A percentile compares a stretch with the other conserved stretches of the same genome.
Conservation (phyloP, 1,140 invertebrate genomes). For the Eufriesea mexicana region DNA sequence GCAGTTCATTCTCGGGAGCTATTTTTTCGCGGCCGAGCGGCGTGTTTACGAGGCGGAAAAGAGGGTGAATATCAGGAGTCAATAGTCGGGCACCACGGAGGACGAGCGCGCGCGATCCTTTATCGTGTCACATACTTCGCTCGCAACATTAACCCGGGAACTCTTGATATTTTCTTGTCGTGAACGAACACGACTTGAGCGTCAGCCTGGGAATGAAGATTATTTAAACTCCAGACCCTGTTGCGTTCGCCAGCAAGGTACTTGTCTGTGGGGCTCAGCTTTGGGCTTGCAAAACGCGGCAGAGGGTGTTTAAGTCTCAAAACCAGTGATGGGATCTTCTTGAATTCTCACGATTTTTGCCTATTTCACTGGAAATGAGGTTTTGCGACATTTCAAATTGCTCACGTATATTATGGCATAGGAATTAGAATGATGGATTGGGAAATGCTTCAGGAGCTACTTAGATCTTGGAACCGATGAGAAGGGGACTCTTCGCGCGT, state of each 20-base stretch:
- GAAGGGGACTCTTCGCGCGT: too few relatives aligned
- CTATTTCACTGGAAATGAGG: too few relatives aligned
- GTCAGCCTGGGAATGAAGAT: neutral
- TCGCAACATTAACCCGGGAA: constrained; percentile 23
- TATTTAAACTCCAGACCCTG: neutral
- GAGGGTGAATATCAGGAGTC: constrained; percentile 46
- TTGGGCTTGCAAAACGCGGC: too few relatives aligned
- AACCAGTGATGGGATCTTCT: too few relatives aligned
- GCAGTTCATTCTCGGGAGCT: constrained; percentile 33
- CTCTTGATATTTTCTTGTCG: neutral
- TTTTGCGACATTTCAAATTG: too few relatives aligned
- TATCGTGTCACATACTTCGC: constrained; percentile 29
- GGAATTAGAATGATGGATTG: too few relatives aligned
- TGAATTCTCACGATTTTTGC: too few relatives aligned
- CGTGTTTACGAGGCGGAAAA: constrained; percentile 66
- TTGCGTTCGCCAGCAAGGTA: neutral
- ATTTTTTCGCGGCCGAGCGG: constrained; percentile 23
- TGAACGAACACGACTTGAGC: neutral
- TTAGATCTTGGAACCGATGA: too few relatives aligned
- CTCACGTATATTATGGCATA: too few relatives aligned
- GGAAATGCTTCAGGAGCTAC: too few relatives aligned
- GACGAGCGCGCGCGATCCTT: constrained; percentile 24
- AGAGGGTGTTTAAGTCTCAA: too few relatives aligned
- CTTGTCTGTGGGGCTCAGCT: neutral
- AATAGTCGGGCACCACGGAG: constrained; percentile 27